Conservation (phyloP, 2,888 invertebrate species). For the Onthophagus sagittarius region DNA sequence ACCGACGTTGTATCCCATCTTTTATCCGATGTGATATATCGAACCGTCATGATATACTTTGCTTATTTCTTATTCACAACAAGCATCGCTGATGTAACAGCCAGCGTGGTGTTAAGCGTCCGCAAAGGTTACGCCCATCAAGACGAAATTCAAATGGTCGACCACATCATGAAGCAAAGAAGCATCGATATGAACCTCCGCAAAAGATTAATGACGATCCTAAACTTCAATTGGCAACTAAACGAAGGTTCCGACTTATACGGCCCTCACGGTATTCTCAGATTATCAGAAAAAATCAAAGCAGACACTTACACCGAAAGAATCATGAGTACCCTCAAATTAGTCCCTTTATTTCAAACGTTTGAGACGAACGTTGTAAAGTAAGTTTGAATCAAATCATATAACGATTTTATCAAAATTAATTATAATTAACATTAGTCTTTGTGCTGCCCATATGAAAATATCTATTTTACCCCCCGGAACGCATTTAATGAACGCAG, state of each 20-base stretch:
- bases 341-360: slow-evolving; percentile 23
- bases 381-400: neutral
- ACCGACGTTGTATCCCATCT: slow-evolving; percentile 1
- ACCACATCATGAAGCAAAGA: slow-evolving; percentile 52
- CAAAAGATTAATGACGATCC: slow-evolving; percentile 50
- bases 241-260: slow-evolving; percentile 45
- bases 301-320: slow-evolving; percentile 24
- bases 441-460: slow-evolving; percentile 12
- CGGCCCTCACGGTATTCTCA: slow-evolving; percentile 21
- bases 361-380: slow-evolving; percentile 15
- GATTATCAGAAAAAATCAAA: slow-evolving; percentile 23
- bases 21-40: slow-evolving; percentile 15
- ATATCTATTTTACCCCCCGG: slow-evolving; percentile 23
- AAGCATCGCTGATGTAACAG: slow-evolving; percentile 24
- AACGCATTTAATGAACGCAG: slow-evolving; percentile 17
- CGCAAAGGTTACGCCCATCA: slow-evolving; percentile 38
- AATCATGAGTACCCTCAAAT: slow-evolving; percentile 18
- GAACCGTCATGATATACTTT: slow-evolving; percentile 12
- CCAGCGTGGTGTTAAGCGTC: slow-evolving; percentile 18
- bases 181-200: slow-evolving; percentile 50
- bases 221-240: slow-evolving; percentile 53
- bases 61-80: slow-evolving; percentile 26
- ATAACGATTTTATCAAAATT: neutral
- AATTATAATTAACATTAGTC: neutral
- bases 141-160: slow-evolving; percentile 52